A percentile compares a stretch with the other conserved stretches of the same genome.
These are phyloP conservation scores for Sepioteuthis lessoniana DNA, from an alignment of 2,888 invertebrate species.

Conservation along the genomic window DNA sequence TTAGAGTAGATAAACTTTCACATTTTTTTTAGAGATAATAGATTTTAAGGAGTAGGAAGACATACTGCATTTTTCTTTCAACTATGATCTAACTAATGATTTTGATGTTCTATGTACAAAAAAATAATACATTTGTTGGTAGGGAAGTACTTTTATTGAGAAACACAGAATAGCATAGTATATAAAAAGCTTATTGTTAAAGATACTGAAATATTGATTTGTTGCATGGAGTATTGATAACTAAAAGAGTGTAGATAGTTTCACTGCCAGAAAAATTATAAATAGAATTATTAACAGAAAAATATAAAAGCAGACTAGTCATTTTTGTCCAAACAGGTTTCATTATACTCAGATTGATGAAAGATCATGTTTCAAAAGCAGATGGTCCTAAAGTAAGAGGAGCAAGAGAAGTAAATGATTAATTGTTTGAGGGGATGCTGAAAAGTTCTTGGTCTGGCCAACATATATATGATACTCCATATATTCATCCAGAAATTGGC, in stretches of 20 bases:
- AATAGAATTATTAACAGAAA: neutral
- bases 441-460: too few relatives aligned
- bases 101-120: conserved; percentile 16
- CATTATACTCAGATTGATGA: neutral
- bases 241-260: neutral
- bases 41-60: neutral
- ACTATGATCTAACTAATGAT: neutral
- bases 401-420: neutral
- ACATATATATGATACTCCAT: too few relatives aligned
- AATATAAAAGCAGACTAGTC: neutral
- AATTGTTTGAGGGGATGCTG: too few relatives aligned
- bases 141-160: neutral
- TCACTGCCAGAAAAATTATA: neutral
- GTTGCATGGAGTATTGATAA: neutral
- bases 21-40: neutral
- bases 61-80: neutral
- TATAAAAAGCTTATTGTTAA: neutral
- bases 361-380: neutral
- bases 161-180: neutral
- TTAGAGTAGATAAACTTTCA: neutral
- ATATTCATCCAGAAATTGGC: too few relatives aligned
- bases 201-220: neutral
- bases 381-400: neutral
- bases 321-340: neutral
- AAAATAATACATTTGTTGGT: neutral